These are phyloP conservation scores for Sebastes hubbsi DNA, from an alignment of 2,797 vertebrate species.

Conservation along the genomic window DNA sequence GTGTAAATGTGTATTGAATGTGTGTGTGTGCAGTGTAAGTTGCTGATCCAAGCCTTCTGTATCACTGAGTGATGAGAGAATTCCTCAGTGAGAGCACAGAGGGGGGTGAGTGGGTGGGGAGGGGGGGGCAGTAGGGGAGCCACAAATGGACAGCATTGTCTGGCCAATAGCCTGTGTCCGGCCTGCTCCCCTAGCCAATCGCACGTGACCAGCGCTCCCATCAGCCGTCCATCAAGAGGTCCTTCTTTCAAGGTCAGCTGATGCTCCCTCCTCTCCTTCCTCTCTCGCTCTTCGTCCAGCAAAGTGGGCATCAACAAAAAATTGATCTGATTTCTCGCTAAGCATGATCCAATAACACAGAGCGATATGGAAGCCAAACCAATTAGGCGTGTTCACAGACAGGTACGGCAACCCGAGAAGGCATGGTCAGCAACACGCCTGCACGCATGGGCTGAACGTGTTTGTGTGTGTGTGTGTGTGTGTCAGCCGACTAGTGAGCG, in stretches of 20 bases:
- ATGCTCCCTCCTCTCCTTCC: slow-evolving; percentile 27
- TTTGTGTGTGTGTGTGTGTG: not conserved
- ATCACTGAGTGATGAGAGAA: slow-evolving; percentile 68
- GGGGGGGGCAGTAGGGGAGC: not conserved
- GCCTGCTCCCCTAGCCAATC: slow-evolving; percentile 62
- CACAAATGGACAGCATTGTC: slow-evolving; percentile 48
- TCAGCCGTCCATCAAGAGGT: slow-evolving; percentile 72
- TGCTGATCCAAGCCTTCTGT: slow-evolving; percentile 75
- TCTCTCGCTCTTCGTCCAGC: slow-evolving; percentile 17
- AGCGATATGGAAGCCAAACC: slow-evolving; percentile 54
- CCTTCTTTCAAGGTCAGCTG: slow-evolving; percentile 81
- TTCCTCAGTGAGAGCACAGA: slow-evolving; percentile 52
- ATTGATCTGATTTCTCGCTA: slow-evolving; percentile 63
- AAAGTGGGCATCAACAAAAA: slow-evolving; percentile 58
- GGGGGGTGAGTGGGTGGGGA: not conserved
- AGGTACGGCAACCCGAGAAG: slow-evolving; percentile 26
- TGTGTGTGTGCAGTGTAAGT: slow-evolving; percentile 29
- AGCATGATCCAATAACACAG: slow-evolving; percentile 67
- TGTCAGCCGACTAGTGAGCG: slow-evolving; percentile 22
- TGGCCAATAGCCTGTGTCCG: slow-evolving; percentile 70
- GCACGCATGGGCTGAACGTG: slow-evolving; percentile 9
- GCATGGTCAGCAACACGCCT: slow-evolving; percentile 37
- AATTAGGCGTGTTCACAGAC: slow-evolving; percentile 57
- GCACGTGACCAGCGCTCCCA: slow-evolving; percentile 71
- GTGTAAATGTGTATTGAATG: not conserved